Base-by-base conservation (phyloP, 2,888 invertebrate species). In the Eupithecia subfuscata region DNA sequence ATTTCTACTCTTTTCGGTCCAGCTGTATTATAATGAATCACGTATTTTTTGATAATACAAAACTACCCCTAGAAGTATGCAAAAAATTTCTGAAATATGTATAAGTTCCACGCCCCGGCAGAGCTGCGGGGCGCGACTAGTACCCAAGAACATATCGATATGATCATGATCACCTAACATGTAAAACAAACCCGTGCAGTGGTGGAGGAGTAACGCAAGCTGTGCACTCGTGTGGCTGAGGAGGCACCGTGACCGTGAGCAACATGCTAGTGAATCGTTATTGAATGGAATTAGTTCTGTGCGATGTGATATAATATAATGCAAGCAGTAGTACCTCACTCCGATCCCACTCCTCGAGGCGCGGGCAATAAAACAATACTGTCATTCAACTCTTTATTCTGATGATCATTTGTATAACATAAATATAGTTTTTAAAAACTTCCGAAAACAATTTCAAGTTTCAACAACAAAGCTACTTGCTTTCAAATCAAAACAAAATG, bases 361-460 rank as follows among this genome's bases (percentile, higher is more conserved):
- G 43, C 12, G 3, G n/a, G 37, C 37, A 74, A 74, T 74, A 85
- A 88, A 88, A 87, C 75, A 82, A 82, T 70, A 67, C 74, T 74
- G 79, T 69, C 71, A 79, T 71, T 75, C 73, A 77, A 83, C 63
- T 74, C 70, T 74, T 89, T 88, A 88, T 87, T 84, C 11, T 60
- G 30, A 8, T 34, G 0, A 65, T 18, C 30, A 65, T 11, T 37
- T 18, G 9, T 0, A 16, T 64, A 5, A 34, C 14, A 34, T 64
- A n/a, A n/a, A n/a, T n/a, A 18, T 9, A 18, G 1, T 63, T 63
- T 30, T 6, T 1, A 16, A 37, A 65, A 65, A 65, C 37, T 65
- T 37, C 11, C n/a, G 18, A 34, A 34, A 64, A 64, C 64, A 37
- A 63, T 14, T 34, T 30, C 16, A 60, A 60, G 14, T 22, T 63